Percentiles rank a stretch among this genome's conserved stretches.
Evolutionary conservation across 2,888 invertebrate genomes (phyloP).

Genomic region (Diarsia dahlii): DNA sequence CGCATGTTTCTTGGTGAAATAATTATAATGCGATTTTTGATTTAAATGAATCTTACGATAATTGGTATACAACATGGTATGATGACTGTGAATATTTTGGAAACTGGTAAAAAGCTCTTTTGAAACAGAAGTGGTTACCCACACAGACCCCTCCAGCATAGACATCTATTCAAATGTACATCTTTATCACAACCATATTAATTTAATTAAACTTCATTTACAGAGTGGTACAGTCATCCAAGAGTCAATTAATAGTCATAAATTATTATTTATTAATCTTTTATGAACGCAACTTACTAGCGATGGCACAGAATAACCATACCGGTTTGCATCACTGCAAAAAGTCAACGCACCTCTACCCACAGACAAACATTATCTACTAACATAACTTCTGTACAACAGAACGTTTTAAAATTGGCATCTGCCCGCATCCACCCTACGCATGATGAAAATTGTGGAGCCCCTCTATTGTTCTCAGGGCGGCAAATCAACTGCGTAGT

Average conservation of each 20-base stretch:
- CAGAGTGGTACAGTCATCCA: no score
- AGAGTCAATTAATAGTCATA: not conserved
- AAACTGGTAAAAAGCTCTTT: not conserved
- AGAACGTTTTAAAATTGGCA: conserved; percentile 57
- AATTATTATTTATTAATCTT: not conserved
- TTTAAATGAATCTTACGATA: not conserved
- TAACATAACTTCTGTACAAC: conserved; percentile 33
- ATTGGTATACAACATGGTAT: not conserved
- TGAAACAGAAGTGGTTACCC: not conserved
- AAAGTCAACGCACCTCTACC: not conserved
- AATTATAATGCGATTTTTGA: not conserved
- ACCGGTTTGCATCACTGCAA: conserved; percentile 6
- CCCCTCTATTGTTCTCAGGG: conserved; percentile 68
- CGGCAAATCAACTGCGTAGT: conserved; percentile 73
- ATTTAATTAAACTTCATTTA: no score
- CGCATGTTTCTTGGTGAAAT: not conserved
- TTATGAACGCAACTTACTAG: not conserved
- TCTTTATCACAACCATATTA: not conserved
- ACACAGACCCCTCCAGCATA: no score
- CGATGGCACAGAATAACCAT: not conserved
- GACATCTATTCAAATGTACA: not conserved
- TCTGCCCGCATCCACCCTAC: conserved; percentile 53
- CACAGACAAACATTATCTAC: conserved; percentile 22
- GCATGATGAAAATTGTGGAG: conserved; percentile 64
- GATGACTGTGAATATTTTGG: not conserved